phyloP scores from a whole-genome alignment of 1,140 invertebrate species.

The Forficula auricularia region DNA sequence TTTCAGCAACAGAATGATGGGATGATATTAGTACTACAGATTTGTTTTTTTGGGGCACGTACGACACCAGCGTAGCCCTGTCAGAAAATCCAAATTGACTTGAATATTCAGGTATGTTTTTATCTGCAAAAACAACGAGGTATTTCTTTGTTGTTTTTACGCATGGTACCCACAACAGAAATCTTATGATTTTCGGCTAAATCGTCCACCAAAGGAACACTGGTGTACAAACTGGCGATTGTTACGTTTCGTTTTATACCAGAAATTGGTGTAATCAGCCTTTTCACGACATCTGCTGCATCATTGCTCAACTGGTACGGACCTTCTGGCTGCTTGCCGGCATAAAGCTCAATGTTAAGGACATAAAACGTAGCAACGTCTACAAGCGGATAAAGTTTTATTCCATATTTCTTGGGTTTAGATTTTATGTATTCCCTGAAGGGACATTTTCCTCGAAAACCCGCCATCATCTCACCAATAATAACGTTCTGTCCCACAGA shows the following conservation, averaged over 20 bases:
- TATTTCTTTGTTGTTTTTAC: constrained; percentile 18
- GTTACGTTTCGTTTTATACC: constrained; percentile 23
- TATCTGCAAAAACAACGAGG: constrained; percentile 16
- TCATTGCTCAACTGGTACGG: constrained; percentile 18
- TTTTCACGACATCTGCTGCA: constrained; percentile 21
- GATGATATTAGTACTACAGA: constrained; percentile 15
- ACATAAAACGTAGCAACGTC: constrained; percentile 30
- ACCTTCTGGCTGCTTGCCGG: constrained; percentile 25
- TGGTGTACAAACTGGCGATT: constrained; percentile 25
- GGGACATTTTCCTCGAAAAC: constrained; percentile 27
- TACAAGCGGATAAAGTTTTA: constrained; percentile 27
- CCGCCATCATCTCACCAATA: constrained; percentile 30
- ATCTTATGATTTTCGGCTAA: constrained; percentile 12
- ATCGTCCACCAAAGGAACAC: constrained; percentile 16
- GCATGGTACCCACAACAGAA: constrained; percentile 19
- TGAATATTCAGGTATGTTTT: constrained; percentile 11
- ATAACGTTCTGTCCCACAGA: constrained; percentile 18
- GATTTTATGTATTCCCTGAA: constrained; percentile 31
- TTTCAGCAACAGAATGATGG: constrained; percentile 13
- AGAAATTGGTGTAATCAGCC: constrained; percentile 25
- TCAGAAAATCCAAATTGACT: constrained; percentile 18
- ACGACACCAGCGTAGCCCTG: constrained; percentile 16
- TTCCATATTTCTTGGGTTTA: constrained; percentile 24
- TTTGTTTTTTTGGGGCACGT: constrained; percentile 17
- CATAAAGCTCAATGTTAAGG: constrained; percentile 28